Evolutionary conservation across 2,113 vertebrate species (phyloP).

Genomic region (Buteo buteo): DNA sequence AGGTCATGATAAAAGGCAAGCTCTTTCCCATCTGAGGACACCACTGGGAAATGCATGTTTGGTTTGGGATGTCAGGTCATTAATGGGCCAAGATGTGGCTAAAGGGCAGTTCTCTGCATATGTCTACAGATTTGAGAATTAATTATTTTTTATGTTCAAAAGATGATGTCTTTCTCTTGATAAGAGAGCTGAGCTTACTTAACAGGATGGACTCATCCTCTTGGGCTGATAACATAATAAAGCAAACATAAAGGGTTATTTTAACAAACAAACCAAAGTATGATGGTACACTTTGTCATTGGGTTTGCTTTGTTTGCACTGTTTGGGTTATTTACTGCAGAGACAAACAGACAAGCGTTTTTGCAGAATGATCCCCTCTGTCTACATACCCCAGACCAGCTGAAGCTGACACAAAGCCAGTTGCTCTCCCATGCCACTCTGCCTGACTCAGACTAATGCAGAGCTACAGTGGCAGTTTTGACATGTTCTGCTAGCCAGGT

Average conservation of each 20-base stretch:
- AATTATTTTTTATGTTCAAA: not conserved
- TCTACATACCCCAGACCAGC: not conserved
- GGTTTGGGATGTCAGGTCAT: not conserved
- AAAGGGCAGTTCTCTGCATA: not conserved
- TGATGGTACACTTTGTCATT: not conserved
- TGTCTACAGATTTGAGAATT: not conserved
- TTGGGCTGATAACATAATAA: not conserved
- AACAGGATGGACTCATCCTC: not conserved
- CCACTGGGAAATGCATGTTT: not conserved
- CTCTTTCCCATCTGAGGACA: not conserved
- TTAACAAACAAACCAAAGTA: not conserved
- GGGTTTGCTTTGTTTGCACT: not conserved
- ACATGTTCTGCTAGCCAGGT: not conserved
- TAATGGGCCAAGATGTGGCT: not conserved
- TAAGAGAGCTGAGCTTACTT: not conserved
- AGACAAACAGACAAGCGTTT: not conserved
- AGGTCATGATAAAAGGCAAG: slow-evolving; percentile 20
- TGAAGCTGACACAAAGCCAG: not conserved
- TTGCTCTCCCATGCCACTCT: not conserved
- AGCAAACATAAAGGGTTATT: not conserved
- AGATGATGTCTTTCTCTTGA: not conserved
- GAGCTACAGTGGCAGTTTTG: not conserved
- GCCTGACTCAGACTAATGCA: not conserved
- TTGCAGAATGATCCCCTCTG: not conserved
- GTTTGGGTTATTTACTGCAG: not conserved